Base-by-base conservation (phyloP, 2,113 vertebrate species). In the Psittacula cyanocephala region DNA sequence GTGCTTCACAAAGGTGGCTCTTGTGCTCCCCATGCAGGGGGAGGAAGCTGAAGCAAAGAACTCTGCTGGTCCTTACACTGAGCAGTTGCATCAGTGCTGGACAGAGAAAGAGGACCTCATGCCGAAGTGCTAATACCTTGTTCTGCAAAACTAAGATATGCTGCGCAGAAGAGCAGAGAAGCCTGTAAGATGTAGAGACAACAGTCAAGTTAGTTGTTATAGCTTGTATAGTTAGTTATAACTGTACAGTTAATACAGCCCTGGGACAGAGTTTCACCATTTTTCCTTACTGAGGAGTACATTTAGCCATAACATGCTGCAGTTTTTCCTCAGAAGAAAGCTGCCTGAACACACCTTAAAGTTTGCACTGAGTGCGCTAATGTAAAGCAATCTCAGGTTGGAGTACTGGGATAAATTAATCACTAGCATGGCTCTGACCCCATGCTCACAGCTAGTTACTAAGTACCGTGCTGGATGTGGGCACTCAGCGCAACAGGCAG, bases 11-110 rank as follows among this genome's bases (percentile, higher is more conserved):
- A 41, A 50, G 11, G 33, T 18, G 35, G 47, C 18, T 19, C n/a
- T 47, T 0, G 1, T 49, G 53, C 11, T 16, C 22, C 1, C 1
- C 35, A 31, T 9, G 8, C 1, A 1, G 7, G 3, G 15, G 22
- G 4, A 53, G 46, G 20, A n/a, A 63, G 18, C 5, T 43, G 18
- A 55, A 55, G 29, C 25, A 65, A 60, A 63, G 46, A 41, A 18
- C 29, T 39, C 17, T 49, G 19, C 39, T 67, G n/a, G n/a, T 44
- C 22, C 53, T 74, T 33, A 11, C 8, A 5, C 25, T 17, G 10
- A 31, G 20, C 20, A 50, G 68, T 24, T 76, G 23, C 11, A 8
- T 27, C 23, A 55, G 28, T 15, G 35, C 28, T 29, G 19, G 47
- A 27, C 19, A 24, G 29, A 29, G 28, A 39, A n/a, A 47, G 33